These are phyloP conservation scores for Lydus trimaculatus DNA, from an alignment of 2,888 invertebrate genomes.

Conservation along the genomic window DNA sequence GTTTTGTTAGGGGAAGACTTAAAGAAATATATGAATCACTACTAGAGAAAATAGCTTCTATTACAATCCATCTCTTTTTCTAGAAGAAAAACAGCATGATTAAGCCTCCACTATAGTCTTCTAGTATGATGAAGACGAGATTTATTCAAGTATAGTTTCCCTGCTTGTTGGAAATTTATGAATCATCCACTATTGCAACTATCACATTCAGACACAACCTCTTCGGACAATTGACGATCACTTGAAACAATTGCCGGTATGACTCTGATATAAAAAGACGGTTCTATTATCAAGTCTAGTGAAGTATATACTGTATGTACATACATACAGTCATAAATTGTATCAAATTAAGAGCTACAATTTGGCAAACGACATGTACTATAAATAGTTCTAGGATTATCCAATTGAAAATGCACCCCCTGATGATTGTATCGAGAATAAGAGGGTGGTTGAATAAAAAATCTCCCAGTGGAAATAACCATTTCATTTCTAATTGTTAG, in stretches of 20 bases:
- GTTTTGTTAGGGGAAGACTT: neutral
- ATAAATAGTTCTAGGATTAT: constrained; percentile 24
- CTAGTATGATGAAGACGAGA: constrained; percentile 11
- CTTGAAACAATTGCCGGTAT: constrained; percentile 20
- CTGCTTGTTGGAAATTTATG: constrained; percentile 21
- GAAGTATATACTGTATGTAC: constrained; percentile 14
- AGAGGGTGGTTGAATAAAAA: neutral
- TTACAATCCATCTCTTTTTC: neutral
- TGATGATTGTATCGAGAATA: neutral
- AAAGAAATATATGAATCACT: neutral
- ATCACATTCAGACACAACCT: constrained; percentile 13
- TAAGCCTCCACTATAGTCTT: constrained; percentile 2
- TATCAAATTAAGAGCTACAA: constrained; percentile 37
- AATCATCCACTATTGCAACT: constrained; percentile 22
- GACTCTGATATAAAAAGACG: constrained; percentile 3
- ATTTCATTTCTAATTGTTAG: neutral
- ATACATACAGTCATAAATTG: constrained; percentile 36
- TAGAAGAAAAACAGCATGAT: constrained; percentile 16
- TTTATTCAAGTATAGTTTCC: constrained; percentile 30
- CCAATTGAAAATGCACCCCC: constrained; percentile 32
- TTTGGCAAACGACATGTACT: constrained; percentile 28
- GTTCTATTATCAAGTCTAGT: neutral
- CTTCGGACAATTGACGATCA: constrained; percentile 15
- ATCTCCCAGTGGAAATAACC: constrained; percentile 2
- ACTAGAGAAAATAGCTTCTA: neutral